Percentiles rank a stretch among this genome's conserved stretches.
These are phyloP conservation scores for Drosophila orosa DNA, from an alignment of 1,140 invertebrate genomes.

Conservation along the genomic window DNA sequence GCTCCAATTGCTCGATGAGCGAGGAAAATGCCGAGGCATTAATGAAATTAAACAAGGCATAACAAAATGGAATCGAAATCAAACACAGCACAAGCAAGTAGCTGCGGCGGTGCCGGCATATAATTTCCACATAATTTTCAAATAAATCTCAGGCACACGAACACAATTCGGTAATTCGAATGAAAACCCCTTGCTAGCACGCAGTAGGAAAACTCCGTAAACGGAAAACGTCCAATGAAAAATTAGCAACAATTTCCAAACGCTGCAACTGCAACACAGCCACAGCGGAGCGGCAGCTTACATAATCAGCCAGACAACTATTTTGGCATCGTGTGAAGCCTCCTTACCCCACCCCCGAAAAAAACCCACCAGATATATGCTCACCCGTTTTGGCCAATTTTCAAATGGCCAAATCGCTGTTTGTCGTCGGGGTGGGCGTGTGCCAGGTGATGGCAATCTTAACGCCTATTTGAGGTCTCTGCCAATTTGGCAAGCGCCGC, in stretches of 20 bases:
- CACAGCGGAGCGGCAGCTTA: slow-evolving; percentile 30
- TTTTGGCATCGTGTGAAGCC: slow-evolving; percentile 52
- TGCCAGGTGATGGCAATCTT: slow-evolving; percentile 54
- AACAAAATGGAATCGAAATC: slow-evolving; percentile 61
- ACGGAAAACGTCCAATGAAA: slow-evolving; percentile 55
- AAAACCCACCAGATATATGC: not conserved
- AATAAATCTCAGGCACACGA: slow-evolving; percentile 64
- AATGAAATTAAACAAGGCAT: slow-evolving; percentile 70
- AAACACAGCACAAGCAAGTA: slow-evolving; percentile 24
- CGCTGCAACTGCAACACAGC: slow-evolving; percentile 30
- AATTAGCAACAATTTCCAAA: slow-evolving; percentile 65
- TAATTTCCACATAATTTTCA: slow-evolving; percentile 62
- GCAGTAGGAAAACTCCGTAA: slow-evolving; percentile 51
- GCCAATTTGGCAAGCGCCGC: slow-evolving; percentile 46
- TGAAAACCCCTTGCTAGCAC: slow-evolving; percentile 40
- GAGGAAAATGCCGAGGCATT: slow-evolving; percentile 31
- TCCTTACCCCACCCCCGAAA: too few relatives aligned
- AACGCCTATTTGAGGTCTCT: slow-evolving; percentile 55
- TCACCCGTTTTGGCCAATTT: slow-evolving; percentile 44
- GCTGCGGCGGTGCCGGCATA: slow-evolving; percentile 8
- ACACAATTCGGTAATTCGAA: slow-evolving; percentile 61
- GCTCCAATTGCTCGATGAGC: slow-evolving; percentile 48
- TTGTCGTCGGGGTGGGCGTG: slow-evolving; percentile 31
- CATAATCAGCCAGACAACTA: slow-evolving; percentile 61
- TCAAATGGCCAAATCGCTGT: slow-evolving; percentile 32